Evolutionary conservation across 2,888 invertebrate genomes (phyloP).

Genomic region (Meiosimyza decipiens): DNA sequence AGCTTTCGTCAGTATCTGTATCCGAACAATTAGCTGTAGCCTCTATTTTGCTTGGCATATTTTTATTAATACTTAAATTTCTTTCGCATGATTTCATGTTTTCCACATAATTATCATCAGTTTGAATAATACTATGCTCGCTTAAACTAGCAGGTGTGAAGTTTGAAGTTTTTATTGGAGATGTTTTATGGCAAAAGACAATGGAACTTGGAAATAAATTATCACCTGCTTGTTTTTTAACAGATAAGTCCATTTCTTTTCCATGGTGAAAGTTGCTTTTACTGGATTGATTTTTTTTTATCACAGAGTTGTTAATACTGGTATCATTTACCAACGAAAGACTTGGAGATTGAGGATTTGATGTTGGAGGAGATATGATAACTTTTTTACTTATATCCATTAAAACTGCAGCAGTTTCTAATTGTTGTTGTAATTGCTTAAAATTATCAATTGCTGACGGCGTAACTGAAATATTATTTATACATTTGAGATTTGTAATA

Average conservation of each 20-base stretch:
- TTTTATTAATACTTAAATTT: conserved; percentile 1
- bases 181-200: conserved; percentile 1
- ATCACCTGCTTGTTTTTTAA: conserved; percentile 52
- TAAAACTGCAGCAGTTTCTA: conserved; percentile 66
- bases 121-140: conserved; percentile 10
- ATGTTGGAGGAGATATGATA: conserved; percentile 65
- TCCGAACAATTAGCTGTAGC: conserved; percentile 50
- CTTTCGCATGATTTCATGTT: not conserved
- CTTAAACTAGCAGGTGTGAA: not conserved
- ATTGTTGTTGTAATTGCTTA: conserved; percentile 62
- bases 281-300: conserved; percentile 64
- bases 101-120: not conserved
- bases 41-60: conserved; percentile 10
- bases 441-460: conserved; percentile 49
- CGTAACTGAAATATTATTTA: not conserved
- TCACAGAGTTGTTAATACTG: conserved; percentile 68
- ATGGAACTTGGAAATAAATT: conserved; percentile 40
- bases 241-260: conserved; percentile 56
- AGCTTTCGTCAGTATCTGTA: conserved; percentile 69
- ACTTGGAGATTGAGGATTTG: conserved; percentile 64
- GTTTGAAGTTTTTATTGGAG: conserved; percentile 12
- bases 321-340: conserved; percentile 56
- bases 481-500: not conserved
- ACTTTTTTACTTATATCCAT: conserved; percentile 68
- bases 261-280: conserved; percentile 53